Conservation (phyloP, 2,113 vertebrate genomes). For the Scortum barcoo region DNA sequence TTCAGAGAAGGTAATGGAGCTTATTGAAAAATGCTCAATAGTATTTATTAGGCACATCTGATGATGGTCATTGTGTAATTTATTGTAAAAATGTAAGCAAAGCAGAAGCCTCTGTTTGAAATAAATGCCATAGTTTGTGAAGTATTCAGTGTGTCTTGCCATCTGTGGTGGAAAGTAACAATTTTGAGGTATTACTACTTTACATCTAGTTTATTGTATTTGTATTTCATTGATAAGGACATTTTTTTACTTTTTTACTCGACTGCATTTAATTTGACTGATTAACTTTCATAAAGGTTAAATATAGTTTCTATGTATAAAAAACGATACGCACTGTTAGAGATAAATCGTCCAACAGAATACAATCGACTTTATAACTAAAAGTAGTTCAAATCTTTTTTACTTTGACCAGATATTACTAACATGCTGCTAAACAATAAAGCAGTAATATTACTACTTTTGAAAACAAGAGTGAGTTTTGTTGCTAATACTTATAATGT, state of each 20-base stretch:
- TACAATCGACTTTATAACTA: too few relatives aligned
- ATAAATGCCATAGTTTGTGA: conserved; percentile 99
- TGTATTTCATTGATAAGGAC: background rate
- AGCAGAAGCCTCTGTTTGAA: conserved; percentile 94
- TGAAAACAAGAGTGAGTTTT: too few relatives aligned
- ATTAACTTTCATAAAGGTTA: background rate
- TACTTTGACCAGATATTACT: too few relatives aligned
- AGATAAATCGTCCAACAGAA: background rate
- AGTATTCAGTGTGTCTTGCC: conserved; percentile 86
- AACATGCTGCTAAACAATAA: too few relatives aligned
- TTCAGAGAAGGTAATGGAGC: conserved; percentile 90
- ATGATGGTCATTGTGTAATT: conserved; percentile 98
- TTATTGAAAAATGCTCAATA: conserved; percentile 92
- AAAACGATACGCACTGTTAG: background rate
- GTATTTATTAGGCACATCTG: conserved; percentile 98
- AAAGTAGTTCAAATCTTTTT: background rate
- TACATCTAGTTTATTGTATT: background rate
- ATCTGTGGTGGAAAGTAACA: conserved; percentile 18
- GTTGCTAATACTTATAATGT: background rate
- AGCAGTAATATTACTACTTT: background rate
- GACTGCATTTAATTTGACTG: background rate
- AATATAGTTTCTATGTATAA: background rate
- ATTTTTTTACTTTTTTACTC: background rate
- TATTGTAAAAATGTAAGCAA: conserved; percentile 99
- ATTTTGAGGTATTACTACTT: background rate